phyloP scores from a whole-genome alignment of 92 coral and sea anemone species.

The Pocillopora grandis region DNA sequence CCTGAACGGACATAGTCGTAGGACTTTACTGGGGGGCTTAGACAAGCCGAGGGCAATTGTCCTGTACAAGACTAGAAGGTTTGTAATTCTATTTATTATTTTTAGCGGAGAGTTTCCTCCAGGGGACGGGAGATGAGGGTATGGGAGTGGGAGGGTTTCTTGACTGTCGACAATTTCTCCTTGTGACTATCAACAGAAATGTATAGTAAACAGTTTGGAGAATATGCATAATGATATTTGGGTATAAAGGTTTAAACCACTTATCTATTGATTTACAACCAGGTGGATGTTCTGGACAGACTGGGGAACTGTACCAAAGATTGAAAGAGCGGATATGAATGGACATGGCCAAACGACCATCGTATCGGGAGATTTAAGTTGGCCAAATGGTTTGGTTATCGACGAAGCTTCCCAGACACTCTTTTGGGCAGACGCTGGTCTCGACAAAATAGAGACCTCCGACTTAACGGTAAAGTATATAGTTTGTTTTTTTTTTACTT shows the following conservation, averaged over 20 bases:
- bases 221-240: too few species aligned
- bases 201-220: too few species aligned
- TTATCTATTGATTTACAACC: background rate
- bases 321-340: conserved; percentile 70
- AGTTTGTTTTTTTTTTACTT: background rate
- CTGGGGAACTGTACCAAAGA: conserved; percentile 87
- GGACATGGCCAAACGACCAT: conserved; percentile 55
- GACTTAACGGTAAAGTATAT: conserved; percentile 54
- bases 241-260: background rate
- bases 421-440: conserved; percentile 92
- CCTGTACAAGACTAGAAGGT: conserved; percentile 73
- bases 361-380: conserved; percentile 58
- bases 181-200: too few species aligned
- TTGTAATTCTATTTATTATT: background rate
- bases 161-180: too few species aligned
- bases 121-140: too few species aligned
- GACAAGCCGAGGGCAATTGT: conserved; percentile 90
- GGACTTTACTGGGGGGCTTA: conserved; percentile 39
- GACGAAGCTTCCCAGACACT: conserved; percentile 58
- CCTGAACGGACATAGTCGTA: conserved; percentile 65
- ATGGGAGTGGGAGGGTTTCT: too few species aligned
- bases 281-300: conserved; percentile 92
- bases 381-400: conserved; percentile 93
- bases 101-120: too few species aligned
- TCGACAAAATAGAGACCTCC: conserved; percentile 80